These are phyloP conservation scores for Tamias sibiricus DNA, from an alignment of 2,113 vertebrate species.

Conservation along the genomic window DNA sequence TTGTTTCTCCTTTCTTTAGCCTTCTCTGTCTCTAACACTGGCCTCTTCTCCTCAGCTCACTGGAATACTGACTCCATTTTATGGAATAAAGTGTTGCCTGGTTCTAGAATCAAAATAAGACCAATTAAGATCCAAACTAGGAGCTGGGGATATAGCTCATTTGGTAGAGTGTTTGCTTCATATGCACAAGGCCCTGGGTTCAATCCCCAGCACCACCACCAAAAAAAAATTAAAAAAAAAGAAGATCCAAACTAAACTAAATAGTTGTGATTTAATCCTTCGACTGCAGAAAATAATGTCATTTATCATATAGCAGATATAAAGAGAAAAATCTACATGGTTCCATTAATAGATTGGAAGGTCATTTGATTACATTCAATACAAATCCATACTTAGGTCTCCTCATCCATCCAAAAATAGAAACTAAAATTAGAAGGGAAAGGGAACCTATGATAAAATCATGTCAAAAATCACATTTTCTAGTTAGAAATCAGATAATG, in stretches of 20 bases:
- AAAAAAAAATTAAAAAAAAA: too few relatives aligned
- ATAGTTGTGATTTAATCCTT: neutral
- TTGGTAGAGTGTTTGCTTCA: too few relatives aligned
- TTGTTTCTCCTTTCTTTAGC: neutral
- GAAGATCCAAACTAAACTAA: neutral
- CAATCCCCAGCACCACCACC: too few relatives aligned
- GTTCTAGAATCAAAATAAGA: neutral
- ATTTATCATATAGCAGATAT: neutral
- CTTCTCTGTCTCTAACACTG: neutral
- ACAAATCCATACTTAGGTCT: neutral
- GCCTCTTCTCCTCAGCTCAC: neutral
- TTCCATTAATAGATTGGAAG: neutral
- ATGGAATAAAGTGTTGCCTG: neutral
- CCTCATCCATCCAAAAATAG: neutral
- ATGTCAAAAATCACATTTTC: neutral
- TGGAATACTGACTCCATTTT: neutral
- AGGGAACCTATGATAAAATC: neutral
- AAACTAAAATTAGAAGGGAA: neutral
- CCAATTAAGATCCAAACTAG: neutral
- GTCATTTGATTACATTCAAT: neutral
- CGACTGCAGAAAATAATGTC: neutral
- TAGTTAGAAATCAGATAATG: neutral
- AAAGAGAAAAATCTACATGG: neutral
- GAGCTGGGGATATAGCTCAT: too few relatives aligned
- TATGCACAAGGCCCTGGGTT: too few relatives aligned